Percentiles rank a stretch among this genome's conserved stretches.
Evolutionary conservation across 2,797 vertebrate genomes (phyloP).

Genomic region (Cyprinella venusta): DNA sequence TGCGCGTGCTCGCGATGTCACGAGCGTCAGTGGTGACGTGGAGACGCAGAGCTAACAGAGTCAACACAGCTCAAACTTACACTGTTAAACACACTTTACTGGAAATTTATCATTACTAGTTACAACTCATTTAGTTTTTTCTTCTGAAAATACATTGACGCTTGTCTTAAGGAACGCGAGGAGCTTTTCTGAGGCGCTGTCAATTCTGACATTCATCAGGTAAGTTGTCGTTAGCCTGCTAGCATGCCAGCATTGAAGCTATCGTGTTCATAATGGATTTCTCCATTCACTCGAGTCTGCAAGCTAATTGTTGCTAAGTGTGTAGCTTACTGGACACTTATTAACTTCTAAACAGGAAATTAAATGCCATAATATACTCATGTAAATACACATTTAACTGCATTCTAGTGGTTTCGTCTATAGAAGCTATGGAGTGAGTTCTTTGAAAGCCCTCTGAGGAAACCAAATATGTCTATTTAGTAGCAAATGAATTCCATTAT

Average conservation of each 20-base stretch:
- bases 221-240: slow-evolving; percentile 20
- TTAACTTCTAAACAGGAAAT: not conserved
- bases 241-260: slow-evolving; percentile 18
- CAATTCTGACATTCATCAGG: slow-evolving; percentile 24
- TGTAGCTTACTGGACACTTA: not conserved
- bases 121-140: not conserved
- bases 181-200: not conserved
- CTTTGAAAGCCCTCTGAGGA: not conserved
- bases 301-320: slow-evolving; percentile 25
- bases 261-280: slow-evolving; percentile 21
- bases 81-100: not conserved
- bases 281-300: slow-evolving; percentile 23
- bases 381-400: not conserved
- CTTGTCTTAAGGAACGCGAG: not conserved
- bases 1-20: slow-evolving; percentile 15
- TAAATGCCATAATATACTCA: not conserved
- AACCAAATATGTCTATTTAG: not conserved
- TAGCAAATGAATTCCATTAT: not conserved
- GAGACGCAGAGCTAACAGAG: slow-evolving; percentile 17
- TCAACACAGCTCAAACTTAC: not conserved
- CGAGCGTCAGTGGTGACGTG: slow-evolving; percentile 33
- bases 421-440: not conserved
- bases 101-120: not conserved
- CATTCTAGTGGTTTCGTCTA: not conserved
- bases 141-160: not conserved